Base-by-base conservation (phyloP, 2,797 vertebrate species). In the Labroides dimidiatus region DNA sequence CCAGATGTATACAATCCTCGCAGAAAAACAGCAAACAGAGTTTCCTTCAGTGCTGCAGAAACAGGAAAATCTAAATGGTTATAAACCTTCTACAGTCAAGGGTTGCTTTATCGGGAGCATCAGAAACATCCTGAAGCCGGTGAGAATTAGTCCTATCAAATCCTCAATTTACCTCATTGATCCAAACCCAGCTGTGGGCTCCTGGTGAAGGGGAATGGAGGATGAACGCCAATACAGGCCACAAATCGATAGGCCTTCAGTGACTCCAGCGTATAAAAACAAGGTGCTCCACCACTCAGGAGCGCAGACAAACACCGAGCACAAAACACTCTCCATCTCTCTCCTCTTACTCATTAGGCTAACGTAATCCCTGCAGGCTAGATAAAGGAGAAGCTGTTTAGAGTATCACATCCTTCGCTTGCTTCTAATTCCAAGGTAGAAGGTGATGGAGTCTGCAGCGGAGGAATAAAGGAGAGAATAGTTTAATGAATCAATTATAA, bases 181-280 rank as follows among this genome's bases (percentile, higher is more conserved):
- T 89, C 69, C 56, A 55, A 49, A 52, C 49, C 27, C 55, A 51
- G 64, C 64, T 49, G 79, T 49, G 64, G 45, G n/a, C 66, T 77
- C 52, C 39, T 27, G 63, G 21, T 12, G 57, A 48, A 56, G 36
- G 36, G 60, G 51, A 59, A 59, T 6, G 57, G 17, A 63, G 68
- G 15, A 71, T 57, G 54, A 66, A 76, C 82, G 21, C 77, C 76
- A 43, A 80, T 86, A 79, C 43, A 5, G 21, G 47, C 65, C 57
- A 33, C 78, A 62, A 55, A 91, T 90, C 80, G 21, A 87, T 92
- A 71, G 65, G 62, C 56, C 84, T 65, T 75, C 80, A 61, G 21
- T 69, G 83, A 80, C 68, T 74, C 61, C 60, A 11, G 47, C 58
- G 36, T 64, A 74, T 57, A 72, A 47, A 47, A 57, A 69, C 51